Evolutionary conservation across 2,797 vertebrate genomes (phyloP).

Genomic region (Notoglanidium macrostoma): DNA sequence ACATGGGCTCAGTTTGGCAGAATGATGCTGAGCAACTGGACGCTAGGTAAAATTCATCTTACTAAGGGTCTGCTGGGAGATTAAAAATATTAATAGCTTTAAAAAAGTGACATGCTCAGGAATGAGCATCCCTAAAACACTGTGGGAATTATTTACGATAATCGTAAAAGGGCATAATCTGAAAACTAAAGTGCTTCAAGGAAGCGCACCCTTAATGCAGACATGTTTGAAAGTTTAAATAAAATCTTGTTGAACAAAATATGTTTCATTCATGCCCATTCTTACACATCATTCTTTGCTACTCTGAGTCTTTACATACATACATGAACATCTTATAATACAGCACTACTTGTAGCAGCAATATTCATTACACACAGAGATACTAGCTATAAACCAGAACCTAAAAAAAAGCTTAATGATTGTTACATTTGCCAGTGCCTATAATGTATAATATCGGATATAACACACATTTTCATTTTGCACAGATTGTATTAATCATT

Average conservation of each 20-base stretch:
- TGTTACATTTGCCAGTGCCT: slow-evolving; percentile 22
- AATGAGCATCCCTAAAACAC: not conserved
- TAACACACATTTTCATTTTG: slow-evolving; percentile 21
- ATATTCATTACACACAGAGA: slow-evolving; percentile 17
- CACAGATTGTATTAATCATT: slow-evolving; percentile 26
- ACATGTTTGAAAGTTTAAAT: not conserved
- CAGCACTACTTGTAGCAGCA: slow-evolving; percentile 21
- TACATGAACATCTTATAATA: slow-evolving; percentile 1
- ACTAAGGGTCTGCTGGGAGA: not conserved
- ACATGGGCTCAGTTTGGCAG: slow-evolving; percentile 47
- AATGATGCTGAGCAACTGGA: slow-evolving; percentile 46
- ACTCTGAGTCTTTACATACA: not conserved
- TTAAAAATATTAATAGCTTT: not conserved
- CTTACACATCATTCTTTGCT: not conserved
- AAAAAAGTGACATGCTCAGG: not conserved
- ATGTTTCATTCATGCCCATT: not conserved
- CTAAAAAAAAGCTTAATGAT: not conserved
- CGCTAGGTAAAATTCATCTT: slow-evolving; percentile 30
- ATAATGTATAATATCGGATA: slow-evolving; percentile 6
- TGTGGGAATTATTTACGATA: not conserved
- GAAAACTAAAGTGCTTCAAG: not conserved
- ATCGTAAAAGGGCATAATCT: not conserved
- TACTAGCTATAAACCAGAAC: slow-evolving; percentile 2
- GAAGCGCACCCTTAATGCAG: not conserved
- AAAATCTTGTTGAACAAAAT: not conserved